phyloP scores from a whole-genome alignment of 2,888 invertebrate genomes.

The Tuta absoluta region DNA sequence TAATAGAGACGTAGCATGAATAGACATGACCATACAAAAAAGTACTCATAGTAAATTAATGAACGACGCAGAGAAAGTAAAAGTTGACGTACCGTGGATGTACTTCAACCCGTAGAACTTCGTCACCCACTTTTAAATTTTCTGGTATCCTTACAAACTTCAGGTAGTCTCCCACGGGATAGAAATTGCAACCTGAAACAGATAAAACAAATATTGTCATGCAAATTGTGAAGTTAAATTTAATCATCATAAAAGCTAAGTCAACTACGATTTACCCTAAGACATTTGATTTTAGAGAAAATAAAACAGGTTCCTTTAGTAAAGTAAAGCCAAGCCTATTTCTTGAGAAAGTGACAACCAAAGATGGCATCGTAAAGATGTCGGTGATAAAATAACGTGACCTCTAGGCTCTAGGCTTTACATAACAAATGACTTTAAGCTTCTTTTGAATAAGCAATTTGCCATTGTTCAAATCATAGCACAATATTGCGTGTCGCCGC shows the following conservation, averaged over 20 bases:
- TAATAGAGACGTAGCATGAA: not conserved
- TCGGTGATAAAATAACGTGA: conserved; percentile 5
- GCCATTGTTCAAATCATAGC: conserved; percentile 13
- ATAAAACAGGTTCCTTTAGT: not conserved
- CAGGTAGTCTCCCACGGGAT: conserved; percentile 90
- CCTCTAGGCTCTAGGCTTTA: not conserved
- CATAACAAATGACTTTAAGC: conserved; percentile 1
- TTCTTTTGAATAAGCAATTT: not conserved
- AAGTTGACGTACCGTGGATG: conserved; percentile 83
- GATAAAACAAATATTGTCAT: conserved; percentile 27
- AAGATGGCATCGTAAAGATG: not conserved
- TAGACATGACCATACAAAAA: not conserved
- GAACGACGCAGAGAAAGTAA: not conserved
- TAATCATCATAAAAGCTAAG: not conserved
- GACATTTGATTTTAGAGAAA: conserved; percentile 1
- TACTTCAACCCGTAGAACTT: conserved; percentile 90
- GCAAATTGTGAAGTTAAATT: not conserved
- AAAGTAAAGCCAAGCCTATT: not conserved
- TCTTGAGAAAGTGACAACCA: not conserved
- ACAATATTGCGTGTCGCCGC: conserved; percentile 1
- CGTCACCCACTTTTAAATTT: conserved; percentile 88
- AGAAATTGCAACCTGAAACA: conserved; percentile 90
- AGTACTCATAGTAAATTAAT: not conserved
- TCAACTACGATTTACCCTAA: not conserved
- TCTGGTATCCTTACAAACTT: conserved; percentile 93